Percentiles rank a stretch among this genome's conserved stretches.
Evolutionary conservation across 53 echinoderm and acorn worm genomes (phyloP).

Genomic region (Patiria pectinifera): DNA sequence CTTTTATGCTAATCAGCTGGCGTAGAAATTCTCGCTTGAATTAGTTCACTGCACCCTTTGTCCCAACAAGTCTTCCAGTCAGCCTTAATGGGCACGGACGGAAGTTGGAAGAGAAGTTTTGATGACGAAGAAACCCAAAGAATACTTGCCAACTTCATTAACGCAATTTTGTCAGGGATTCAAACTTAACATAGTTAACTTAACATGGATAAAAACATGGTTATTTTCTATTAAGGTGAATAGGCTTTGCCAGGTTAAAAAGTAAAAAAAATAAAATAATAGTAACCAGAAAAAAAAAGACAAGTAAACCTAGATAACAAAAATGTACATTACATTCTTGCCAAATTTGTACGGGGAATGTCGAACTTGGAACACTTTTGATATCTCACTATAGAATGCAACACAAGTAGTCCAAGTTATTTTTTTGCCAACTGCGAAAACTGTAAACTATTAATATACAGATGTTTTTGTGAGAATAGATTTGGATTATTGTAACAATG

Average conservation of each 20-base stretch:
- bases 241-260: neutral
- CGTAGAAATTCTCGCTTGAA: too few species aligned
- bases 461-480: neutral
- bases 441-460: neutral
- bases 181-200: neutral
- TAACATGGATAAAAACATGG: neutral
- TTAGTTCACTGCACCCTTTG: too few species aligned
- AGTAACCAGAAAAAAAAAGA: neutral
- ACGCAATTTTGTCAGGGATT: neutral
- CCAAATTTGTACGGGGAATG: neutral
- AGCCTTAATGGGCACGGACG: neutral
- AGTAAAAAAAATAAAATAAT: neutral
- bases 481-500: neutral
- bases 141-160: conserved; percentile 19
- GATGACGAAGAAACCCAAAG: neutral
- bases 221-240: neutral
- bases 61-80: conserved; percentile 37
- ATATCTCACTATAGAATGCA: neutral
- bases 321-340: neutral
- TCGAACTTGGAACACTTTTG: neutral
- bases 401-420: neutral
- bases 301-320: neutral
- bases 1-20: too few species aligned
- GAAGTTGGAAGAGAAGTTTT: conserved; percentile 23
- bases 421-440: neutral